Evolutionary conservation across 2,888 invertebrate genomes (phyloP).

Genomic region (Drosophila macrothrix): DNA sequence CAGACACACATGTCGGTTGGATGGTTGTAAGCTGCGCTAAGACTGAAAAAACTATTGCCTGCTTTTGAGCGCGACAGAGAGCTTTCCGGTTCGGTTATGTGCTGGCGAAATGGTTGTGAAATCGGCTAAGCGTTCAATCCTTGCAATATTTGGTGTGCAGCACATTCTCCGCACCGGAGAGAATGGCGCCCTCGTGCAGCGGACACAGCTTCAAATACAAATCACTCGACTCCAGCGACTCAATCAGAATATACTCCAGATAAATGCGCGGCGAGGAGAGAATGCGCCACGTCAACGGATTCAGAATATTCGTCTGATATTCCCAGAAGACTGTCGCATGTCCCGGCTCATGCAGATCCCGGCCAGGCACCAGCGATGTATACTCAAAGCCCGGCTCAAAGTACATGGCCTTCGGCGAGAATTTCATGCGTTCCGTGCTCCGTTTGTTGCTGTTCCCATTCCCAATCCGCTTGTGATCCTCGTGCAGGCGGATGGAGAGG

Average conservation of each 20-base stretch:
- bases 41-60: constrained; percentile 19
- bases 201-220: constrained; percentile 88
- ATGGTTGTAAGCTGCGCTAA: constrained; percentile 11
- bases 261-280: constrained; percentile 90
- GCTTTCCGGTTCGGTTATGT: constrained; percentile 24
- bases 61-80: constrained; percentile 31
- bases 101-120: constrained; percentile 8
- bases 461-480: constrained; percentile 84
- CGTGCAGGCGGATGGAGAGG: constrained; percentile 89
- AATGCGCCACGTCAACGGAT: constrained; percentile 93
- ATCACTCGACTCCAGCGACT: constrained; percentile 89
- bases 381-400: constrained; percentile 89
- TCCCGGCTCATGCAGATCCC: constrained; percentile 88
- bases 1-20: constrained; percentile 1
- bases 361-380: constrained; percentile 89
- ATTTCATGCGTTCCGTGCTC: constrained; percentile 87
- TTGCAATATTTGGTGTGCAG: constrained; percentile 80
- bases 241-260: constrained; percentile 89
- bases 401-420: constrained; percentile 86
- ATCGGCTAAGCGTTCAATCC: constrained; percentile 38
- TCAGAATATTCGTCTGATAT: constrained; percentile 91
- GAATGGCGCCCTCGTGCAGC: constrained; percentile 87
- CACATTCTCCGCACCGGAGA: constrained; percentile 86
- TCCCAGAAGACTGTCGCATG: constrained; percentile 91
- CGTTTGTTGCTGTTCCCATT: constrained; percentile 85